Evolutionary conservation across 1,140 invertebrate species (phyloP).

Genomic region (Microplitis mediator): DNA sequence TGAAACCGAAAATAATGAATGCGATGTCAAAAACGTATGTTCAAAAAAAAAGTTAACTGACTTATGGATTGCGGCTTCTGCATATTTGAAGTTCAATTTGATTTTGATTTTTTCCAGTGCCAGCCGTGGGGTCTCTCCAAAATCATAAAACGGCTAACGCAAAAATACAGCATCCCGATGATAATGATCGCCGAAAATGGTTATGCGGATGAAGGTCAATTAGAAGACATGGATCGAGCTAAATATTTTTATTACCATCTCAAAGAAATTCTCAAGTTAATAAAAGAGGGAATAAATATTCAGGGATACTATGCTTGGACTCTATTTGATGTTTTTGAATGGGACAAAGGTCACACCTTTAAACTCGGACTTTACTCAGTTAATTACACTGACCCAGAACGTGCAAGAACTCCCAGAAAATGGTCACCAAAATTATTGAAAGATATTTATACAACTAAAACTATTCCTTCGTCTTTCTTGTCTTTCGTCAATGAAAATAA

Average conservation of each 20-base stretch:
- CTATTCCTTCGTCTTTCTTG: no score
- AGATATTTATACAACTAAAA: constrained; percentile 48
- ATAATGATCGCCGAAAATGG: constrained; percentile 67
- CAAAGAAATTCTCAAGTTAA: constrained; percentile 53
- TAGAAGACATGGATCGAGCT: constrained; percentile 62
- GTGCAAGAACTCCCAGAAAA: constrained; percentile 71
- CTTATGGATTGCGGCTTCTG: no score
- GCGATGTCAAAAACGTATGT: no score
- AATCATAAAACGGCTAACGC: constrained; percentile 53
- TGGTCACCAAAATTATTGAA: constrained; percentile 69
- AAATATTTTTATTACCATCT: constrained; percentile 51
- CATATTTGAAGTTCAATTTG: no score
- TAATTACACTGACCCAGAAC: constrained; percentile 67
- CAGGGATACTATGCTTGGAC: constrained; percentile 76
- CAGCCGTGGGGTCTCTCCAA: constrained; percentile 56
- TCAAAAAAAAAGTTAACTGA: no score
- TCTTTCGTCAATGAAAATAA: no score
- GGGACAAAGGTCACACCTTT: constrained; percentile 66
- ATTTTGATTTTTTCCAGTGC: constrained; percentile 27
- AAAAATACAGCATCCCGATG: constrained; percentile 53
- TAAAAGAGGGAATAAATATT: constrained; percentile 58
- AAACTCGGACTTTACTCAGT: constrained; percentile 52
- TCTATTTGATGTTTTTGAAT: constrained; percentile 81
- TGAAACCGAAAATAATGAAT: no score
- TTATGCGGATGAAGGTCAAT: constrained; percentile 58